These are phyloP conservation scores for Polymixis flavicincta DNA, from an alignment of 2,888 invertebrate species.

Conservation along the genomic window DNA sequence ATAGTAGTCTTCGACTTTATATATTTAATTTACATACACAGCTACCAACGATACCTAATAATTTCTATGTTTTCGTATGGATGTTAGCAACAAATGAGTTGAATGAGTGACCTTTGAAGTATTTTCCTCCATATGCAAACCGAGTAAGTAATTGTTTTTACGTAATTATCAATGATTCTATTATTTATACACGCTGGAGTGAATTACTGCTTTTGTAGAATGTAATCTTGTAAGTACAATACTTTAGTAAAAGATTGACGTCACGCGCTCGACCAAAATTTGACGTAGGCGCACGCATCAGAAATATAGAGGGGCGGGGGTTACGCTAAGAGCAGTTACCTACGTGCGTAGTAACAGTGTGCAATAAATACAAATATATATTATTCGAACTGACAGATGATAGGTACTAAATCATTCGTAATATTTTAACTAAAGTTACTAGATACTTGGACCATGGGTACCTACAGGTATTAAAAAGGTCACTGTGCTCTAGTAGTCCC, in stretches of 20 bases:
- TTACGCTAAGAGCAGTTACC: constrained; percentile 47
- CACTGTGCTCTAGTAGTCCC: neutral
- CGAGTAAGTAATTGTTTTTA: constrained; percentile 44
- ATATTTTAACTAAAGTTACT: constrained; percentile 1
- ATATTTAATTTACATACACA: constrained; percentile 7
- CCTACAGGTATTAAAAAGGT: neutral
- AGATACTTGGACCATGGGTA: neutral
- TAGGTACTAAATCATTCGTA: neutral
- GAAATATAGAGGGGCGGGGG: neutral
- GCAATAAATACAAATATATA: constrained; percentile 37
- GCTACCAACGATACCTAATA: constrained; percentile 7
- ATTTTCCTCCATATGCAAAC: constrained; percentile 51
- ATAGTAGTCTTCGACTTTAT: constrained; percentile 14
- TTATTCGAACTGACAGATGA: neutral
- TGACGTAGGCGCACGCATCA: constrained; percentile 54
- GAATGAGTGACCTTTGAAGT: constrained; percentile 24
- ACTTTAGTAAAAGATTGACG: constrained; percentile 59
- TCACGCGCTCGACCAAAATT: constrained; percentile 48
- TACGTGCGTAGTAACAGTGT: constrained; percentile 38
- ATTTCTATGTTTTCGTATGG: constrained; percentile 24
- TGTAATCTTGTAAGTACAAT: constrained; percentile 54
- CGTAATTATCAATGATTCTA: constrained; percentile 55
- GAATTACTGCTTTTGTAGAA: constrained; percentile 42
- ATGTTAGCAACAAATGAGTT: constrained; percentile 24
- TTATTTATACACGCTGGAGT: constrained; percentile 49